Evolutionary conservation across 2,888 invertebrate genomes (phyloP), one percentile per base, ranked within the genome.

Genomic region (Athalia cordata): DNA sequence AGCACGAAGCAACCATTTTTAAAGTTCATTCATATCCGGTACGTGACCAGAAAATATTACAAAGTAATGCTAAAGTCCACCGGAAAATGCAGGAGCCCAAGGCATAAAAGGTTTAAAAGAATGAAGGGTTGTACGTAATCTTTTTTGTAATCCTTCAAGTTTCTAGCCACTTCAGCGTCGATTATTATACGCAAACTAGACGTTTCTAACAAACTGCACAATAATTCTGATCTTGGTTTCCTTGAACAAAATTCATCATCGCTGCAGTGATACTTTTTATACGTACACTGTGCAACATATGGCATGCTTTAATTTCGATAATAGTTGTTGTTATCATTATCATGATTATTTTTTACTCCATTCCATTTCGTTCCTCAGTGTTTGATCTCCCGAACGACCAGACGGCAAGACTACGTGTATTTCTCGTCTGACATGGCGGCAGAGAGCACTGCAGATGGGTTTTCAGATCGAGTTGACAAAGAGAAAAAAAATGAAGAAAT

Each of bases 41-140:
- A 84, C 85, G 85, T 86, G 87, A 87, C 84, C 81, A 77, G 87
- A 81, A 86, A 87, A 82, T 85, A 86, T 85, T 85, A 83, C 81
- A 82, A 81, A 82, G 81, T 79, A 80, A 67, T 76, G 80, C 77
- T 80, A 81, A 82, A 79, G 79, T 78, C 74, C 79, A 47, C 70
- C 68, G 77, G 75, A 78, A 79, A 80, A 81, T 68, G 68, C 52
- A 68, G 29, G 68, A 29, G 29, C 52, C 55, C 68, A 68, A 55
- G 55, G 68, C 55, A n/a, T 55, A 43, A 55, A 15, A n/a, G 68
- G 52, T 9, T 11, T 9, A n/a, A 68, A 52, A 68, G 50, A 68
- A 52, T 52, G 29, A 43, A 52, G 13, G 68, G 5, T 45, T 47
- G 29, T 49, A 66, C 7, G 66, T n/a, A 66, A 49, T 7, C 49